Evolutionary conservation across 1,140 invertebrate species (phyloP), one percentile per base, ranked within the genome.

Genomic region (Eriocheir sinensis): DNA sequence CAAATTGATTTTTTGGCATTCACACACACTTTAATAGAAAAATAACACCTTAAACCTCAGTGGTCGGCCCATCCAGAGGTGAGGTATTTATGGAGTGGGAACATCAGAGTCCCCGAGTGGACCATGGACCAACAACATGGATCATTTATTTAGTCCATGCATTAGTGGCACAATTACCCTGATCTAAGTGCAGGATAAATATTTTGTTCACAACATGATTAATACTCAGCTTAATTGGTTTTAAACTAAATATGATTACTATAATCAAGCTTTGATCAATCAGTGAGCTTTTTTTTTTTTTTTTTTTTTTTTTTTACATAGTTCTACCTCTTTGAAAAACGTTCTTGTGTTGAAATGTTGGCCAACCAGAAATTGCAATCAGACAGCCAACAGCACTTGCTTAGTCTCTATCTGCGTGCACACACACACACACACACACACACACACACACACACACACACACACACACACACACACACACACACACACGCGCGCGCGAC

Each of bases 211-310:
- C 34, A 86, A 86, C 83, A 40, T 86, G 83, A 40, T 86, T 86
- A 41, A 86, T 86, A 36, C 34, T 41, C 34, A 17, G 38, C 32
- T 89, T 8, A 44, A 89, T 30, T 40, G 30, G 38, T 44, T 89
- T n/a, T 27, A 41, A 30, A 89, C 44, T 0, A 27, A 38, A 41
- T 44, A 8, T 27, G 30, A 89, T 89, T 27, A 30, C n/a, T 21
- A 40, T 34, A 88, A 60, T 60, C 72, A 91, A 60, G 60, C 60
- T 30, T 91, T 32, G 48, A 91, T 91, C 48, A 60, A 91, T 91
- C 48, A 60, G 60, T 91, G 60, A 60, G 60, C 60, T 12, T 72
- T 12, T 27, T 12, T 72, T 12, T 72, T 72, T 12, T 27, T 72
- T 72, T 72, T 12, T 12, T 12, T 12, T 12, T 27, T 27, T 27